These are phyloP conservation scores for Oscarella lobularis DNA, from an alignment of 37 sponge, comb jelly and placozoan genomes.

Conservation along the genomic window DNA sequence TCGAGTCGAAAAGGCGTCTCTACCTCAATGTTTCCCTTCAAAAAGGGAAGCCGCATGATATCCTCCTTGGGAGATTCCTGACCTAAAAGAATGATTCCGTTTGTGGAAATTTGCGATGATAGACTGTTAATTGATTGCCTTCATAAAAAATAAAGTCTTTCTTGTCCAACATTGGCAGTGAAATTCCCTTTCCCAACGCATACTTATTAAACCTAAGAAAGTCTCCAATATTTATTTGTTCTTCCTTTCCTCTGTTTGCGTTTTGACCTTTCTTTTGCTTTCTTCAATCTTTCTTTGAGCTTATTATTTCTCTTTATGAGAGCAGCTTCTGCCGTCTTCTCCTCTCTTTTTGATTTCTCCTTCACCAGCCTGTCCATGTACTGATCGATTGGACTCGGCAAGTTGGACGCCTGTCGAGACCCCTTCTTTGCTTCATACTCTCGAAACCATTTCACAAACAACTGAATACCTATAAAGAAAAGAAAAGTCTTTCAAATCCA, in stretches of 20 bases:
- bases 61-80: not conserved
- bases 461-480: constrained; percentile 9
- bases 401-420: no score
- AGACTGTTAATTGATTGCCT: constrained; percentile 5
- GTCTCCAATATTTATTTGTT: not conserved
- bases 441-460: constrained; percentile 40
- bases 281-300: no score
- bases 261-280: not conserved
- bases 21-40: not conserved
- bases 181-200: constrained; percentile 14
- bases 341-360: no score
- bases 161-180: constrained; percentile 17
- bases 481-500: no score
- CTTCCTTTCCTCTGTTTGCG: not conserved
- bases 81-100: not conserved
- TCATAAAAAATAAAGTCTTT: constrained; percentile 23
- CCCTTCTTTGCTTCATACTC: constrained; percentile 7
- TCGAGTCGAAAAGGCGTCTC: not conserved
- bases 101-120: not conserved
- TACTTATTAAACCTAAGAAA: constrained; percentile 18
- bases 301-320: no score
- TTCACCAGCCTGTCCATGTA: no score
- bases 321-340: no score
- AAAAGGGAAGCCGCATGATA: not conserved
- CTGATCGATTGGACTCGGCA: no score